Conservation (phyloP, 2,888 invertebrate species). For the Pegoplata infirma region DNA sequence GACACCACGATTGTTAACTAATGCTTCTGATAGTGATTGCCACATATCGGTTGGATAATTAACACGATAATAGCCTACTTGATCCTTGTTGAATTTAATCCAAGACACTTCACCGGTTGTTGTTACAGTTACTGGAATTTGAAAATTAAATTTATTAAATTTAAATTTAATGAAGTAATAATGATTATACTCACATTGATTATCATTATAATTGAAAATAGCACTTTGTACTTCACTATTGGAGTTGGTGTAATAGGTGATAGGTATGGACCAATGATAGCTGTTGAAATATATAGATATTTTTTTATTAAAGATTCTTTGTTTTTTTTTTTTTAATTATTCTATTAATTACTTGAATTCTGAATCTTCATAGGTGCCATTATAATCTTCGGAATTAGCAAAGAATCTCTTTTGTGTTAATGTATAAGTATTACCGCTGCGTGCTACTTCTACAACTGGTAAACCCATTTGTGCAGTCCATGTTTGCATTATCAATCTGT, state of each 20-base stretch:
- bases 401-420: conserved; percentile 88
- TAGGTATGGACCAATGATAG: conserved; percentile 91
- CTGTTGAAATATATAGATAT: conserved; percentile 77
- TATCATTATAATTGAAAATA: conserved; percentile 76
- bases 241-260: conserved; percentile 84
- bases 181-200: conserved; percentile 67
- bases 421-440: conserved; percentile 79
- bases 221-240: conserved; percentile 73
- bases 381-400: conserved; percentile 82
- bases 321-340: neutral
- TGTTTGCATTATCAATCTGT: conserved; percentile 87
- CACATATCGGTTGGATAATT: conserved; percentile 87
- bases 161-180: neutral
- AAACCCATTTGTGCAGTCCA: conserved; percentile 95
- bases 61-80: conserved; percentile 93
- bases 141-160: conserved; percentile 17
- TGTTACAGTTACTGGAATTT: no score
- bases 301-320: neutral
- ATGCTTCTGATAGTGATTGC: conserved; percentile 77
- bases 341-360: conserved; percentile 78
- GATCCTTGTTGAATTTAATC: conserved; percentile 91
- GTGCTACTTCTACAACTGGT: conserved; percentile 84
- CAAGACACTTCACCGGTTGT: conserved; percentile 81
- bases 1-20: conserved; percentile 71
- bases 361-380: conserved; percentile 78